Evolutionary conservation across 2,888 invertebrate genomes (phyloP).

Genomic region (Sipha maydis): DNA sequence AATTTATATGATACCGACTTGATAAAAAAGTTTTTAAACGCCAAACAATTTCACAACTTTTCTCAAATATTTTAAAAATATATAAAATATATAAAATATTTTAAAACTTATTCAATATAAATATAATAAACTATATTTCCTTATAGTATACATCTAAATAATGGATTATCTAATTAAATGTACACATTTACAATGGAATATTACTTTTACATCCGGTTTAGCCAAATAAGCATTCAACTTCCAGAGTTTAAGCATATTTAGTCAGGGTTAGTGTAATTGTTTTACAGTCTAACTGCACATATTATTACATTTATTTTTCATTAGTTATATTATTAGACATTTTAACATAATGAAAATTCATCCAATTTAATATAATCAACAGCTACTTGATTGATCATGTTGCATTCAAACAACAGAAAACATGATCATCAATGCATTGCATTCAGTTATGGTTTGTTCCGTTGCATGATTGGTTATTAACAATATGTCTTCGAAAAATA

Average conservation of each 20-base stretch:
- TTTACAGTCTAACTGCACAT: conserved; percentile 3
- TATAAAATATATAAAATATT: too few relatives aligned
- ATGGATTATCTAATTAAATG: background rate
- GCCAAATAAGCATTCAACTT: background rate
- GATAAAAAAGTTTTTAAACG: conserved; percentile 55
- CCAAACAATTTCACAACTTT: conserved; percentile 31
- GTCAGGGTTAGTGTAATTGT: conserved; percentile 22
- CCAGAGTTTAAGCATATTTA: conserved; percentile 7
- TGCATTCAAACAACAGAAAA: conserved; percentile 43
- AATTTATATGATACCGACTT: conserved; percentile 15
- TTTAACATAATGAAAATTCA: background rate
- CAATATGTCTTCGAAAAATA: conserved; percentile 56
- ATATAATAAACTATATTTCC: background rate
- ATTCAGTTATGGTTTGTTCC: conserved; percentile 49
- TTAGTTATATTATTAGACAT: conserved; percentile 10
- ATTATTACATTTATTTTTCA: background rate
- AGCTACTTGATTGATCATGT: conserved; percentile 39
- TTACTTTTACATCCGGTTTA: background rate
- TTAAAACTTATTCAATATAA: background rate
- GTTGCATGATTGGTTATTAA: conserved; percentile 49
- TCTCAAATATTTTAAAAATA: background rate
- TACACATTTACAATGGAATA: background rate
- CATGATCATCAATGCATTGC: conserved; percentile 55
- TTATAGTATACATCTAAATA: background rate
- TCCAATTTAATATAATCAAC: conserved; percentile 21